These are phyloP conservation scores for Gymnothorax javanicus DNA, from an alignment of 2,797 vertebrate genomes.

Conservation along the genomic window DNA sequence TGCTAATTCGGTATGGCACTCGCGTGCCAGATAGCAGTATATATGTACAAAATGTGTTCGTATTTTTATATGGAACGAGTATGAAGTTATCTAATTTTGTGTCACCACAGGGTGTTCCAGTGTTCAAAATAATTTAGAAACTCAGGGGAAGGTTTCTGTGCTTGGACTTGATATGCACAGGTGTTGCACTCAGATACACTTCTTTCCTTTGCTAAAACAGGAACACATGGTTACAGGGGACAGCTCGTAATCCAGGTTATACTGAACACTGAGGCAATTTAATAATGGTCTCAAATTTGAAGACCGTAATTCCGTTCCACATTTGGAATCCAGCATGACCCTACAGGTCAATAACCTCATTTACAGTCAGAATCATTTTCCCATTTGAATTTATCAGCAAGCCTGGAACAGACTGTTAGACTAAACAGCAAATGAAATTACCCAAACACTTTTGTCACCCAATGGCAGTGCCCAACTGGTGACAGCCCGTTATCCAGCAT, in stretches of 20 bases:
- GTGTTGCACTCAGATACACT: neutral
- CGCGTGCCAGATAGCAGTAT: neutral
- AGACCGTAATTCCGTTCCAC: conserved; percentile 52
- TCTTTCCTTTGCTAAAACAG: neutral
- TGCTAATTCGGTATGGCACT: neutral
- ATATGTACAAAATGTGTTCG: too few relatives aligned
- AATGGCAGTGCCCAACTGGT: conserved; percentile 69
- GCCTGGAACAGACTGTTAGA: conserved; percentile 76
- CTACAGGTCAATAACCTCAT: conserved; percentile 75
- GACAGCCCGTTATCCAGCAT: conserved; percentile 62
- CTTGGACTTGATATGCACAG: neutral
- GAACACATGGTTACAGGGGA: conserved; percentile 20
- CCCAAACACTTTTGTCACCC: conserved; percentile 69
- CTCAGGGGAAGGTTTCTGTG: neutral
- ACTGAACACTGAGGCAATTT: conserved; percentile 2
- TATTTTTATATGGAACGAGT: too few relatives aligned
- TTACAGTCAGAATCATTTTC: conserved; percentile 67
- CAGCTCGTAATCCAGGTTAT: conserved; percentile 31
- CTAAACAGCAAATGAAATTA: conserved; percentile 83
- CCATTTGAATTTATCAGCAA: conserved; percentile 66
- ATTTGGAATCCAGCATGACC: conserved; percentile 42
- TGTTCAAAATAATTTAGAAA: neutral
- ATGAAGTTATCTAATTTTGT: neutral
- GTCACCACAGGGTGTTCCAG: neutral
- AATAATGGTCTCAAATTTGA: conserved; percentile 51